Evolutionary conservation across 2,797 vertebrate species (phyloP).

Genomic region (Spinibarbus caldwelli): DNA sequence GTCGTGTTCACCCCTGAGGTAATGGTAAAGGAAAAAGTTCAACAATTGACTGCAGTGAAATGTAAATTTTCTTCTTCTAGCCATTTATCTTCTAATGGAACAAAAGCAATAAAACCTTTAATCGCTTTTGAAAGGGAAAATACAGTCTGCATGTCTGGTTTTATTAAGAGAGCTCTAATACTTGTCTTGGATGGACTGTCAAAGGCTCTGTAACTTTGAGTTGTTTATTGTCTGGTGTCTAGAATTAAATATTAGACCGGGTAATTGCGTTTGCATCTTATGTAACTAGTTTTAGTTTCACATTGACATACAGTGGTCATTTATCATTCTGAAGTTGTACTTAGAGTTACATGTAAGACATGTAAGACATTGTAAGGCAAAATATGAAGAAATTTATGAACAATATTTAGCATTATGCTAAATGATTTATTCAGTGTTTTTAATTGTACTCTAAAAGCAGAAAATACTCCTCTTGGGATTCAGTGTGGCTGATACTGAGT

Average conservation of each 20-base stretch:
- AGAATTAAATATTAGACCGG: background rate
- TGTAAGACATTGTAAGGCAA: background rate
- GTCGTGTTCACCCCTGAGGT: conserved; percentile 53
- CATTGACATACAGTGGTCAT: too few relatives aligned
- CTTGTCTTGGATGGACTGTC: conserved; percentile 35
- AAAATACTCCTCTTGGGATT: background rate
- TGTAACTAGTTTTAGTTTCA: background rate
- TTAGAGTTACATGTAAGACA: too few relatives aligned
- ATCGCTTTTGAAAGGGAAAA: conserved; percentile 44
- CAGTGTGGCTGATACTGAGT: background rate
- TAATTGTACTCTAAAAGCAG: background rate
- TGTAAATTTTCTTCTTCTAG: conserved; percentile 1
- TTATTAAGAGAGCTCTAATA: conserved; percentile 36
- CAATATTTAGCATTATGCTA: background rate
- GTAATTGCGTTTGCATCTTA: background rate
- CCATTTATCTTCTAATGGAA: conserved; percentile 29
- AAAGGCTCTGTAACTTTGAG: background rate
- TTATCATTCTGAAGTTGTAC: too few relatives aligned
- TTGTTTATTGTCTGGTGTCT: conserved; percentile 22
- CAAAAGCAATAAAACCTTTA: conserved; percentile 43
- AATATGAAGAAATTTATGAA: background rate
- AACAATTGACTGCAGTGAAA: conserved; percentile 35
- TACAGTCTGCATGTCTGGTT: conserved; percentile 41
- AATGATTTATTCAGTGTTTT: background rate
- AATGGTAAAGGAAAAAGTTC: conserved; percentile 55